Conservation (phyloP, 2,797 vertebrate species). For the Lacerta bilineata region DNA sequence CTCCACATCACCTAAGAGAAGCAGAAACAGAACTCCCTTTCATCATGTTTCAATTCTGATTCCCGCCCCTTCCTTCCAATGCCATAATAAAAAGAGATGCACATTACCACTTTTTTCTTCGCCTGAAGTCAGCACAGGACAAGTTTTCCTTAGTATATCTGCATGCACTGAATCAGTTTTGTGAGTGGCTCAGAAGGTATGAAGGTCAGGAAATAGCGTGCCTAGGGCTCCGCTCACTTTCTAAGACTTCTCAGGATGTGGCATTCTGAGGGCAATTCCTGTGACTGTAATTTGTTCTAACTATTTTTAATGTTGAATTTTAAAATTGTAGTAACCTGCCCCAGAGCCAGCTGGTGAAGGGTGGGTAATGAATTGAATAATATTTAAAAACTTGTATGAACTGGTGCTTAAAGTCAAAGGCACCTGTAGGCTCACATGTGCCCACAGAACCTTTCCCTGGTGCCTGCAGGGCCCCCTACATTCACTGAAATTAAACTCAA, state of each 20-base stretch:
- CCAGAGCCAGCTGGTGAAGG: neutral
- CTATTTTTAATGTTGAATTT: too few relatives aligned
- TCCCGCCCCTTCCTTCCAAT: neutral
- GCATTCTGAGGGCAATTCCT: neutral
- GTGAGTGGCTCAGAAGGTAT: neutral
- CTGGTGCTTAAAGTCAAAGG: too few relatives aligned
- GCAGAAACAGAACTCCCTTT: slow-evolving; percentile 59
- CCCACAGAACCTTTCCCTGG: too few relatives aligned
- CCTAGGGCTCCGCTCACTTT: neutral
- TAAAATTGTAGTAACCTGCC: neutral
- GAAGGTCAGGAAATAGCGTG: neutral
- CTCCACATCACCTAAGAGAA: slow-evolving; percentile 88
- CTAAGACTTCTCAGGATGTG: neutral
- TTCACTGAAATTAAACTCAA: too few relatives aligned
- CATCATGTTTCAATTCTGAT: slow-evolving; percentile 1
- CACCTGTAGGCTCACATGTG: too few relatives aligned
- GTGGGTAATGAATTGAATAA: too few relatives aligned
- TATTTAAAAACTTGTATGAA: neutral
- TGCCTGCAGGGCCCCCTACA: too few relatives aligned
- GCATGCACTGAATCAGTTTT: neutral
- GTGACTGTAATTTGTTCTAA: too few relatives aligned
- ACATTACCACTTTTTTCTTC: neutral
- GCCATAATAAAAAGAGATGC: slow-evolving; percentile 19
- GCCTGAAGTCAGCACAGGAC: neutral
- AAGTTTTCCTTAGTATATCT: neutral